Evolutionary conservation across 2,797 vertebrate genomes (phyloP), one percentile per base, ranked within the genome.

Genomic region (Halcyon leucocephala): DNA sequence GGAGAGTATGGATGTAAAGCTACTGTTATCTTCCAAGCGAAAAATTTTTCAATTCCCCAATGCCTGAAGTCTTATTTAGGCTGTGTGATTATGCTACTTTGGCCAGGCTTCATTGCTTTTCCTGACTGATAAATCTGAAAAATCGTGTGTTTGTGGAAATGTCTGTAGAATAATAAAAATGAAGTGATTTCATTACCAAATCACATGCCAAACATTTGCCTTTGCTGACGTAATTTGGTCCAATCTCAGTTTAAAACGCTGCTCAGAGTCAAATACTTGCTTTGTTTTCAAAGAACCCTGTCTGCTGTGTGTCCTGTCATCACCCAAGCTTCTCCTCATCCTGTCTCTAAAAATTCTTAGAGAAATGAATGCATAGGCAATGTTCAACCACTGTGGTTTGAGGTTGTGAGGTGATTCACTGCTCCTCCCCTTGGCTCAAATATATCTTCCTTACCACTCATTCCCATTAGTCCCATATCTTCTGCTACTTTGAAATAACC

Each of bases 171-270:
- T 86, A 94, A 82, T 84, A 91, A 95, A 88, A 97, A 89, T 89
- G 66, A 66, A 96, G 82, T 83, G 79, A 95, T 92, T 96, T 96
- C 72, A 95, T 96, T 94, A 95, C 49, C 74, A 83, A 97, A 92
- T 44, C 37, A 14, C 91, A 89, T 82, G 85, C 89, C 93, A 96
- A 90, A 81, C 73, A 86, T 82, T 92, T 81, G 89, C 82, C 49
- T 91, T 82, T 87, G 82, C 71, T 96, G 95, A 96, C 1, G 86
- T 89, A 84, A 97, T 96, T 94, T 95, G 93, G 88, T 74, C 37
- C 66, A 84, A 92, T 84, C 70, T 82, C 79, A 33, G 17, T 62
- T 93, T 85, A 77, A 96, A 92, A 70, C 82, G 92, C 55, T 70
- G 74, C 62, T 88, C 55, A 62, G 44, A 93, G 39, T 82, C 62